These are phyloP conservation scores for Operophtera brumata DNA, from an alignment of 2,888 invertebrate genomes.

Conservation along the genomic window DNA sequence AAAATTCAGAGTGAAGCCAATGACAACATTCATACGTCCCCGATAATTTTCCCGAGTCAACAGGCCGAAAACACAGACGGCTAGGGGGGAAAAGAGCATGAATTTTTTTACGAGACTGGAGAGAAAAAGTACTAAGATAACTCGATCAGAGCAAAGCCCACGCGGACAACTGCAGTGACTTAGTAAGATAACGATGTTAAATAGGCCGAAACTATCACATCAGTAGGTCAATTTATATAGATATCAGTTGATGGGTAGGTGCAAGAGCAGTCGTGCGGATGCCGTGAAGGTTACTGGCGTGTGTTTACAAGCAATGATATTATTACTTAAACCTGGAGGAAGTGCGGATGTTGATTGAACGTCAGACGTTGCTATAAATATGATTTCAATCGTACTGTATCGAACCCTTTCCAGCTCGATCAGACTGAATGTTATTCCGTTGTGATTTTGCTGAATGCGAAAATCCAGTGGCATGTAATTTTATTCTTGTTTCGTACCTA, in stretches of 20 bases:
- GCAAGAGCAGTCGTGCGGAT: slow-evolving; percentile 39
- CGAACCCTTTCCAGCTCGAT: background rate
- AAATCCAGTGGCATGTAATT: too few relatives aligned
- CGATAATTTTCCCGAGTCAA: slow-evolving; percentile 21
- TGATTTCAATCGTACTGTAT: background rate
- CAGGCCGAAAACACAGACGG: slow-evolving; percentile 3
- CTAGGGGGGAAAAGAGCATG: background rate
- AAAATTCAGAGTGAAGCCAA: slow-evolving; percentile 46
- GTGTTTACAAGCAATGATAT: slow-evolving; percentile 24
- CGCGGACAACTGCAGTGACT: too few relatives aligned
- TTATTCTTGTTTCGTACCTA: too few relatives aligned
- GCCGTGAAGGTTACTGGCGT: slow-evolving; percentile 37
- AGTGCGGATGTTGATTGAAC: slow-evolving; percentile 14
- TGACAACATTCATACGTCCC: slow-evolving; percentile 40
- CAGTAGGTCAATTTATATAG: slow-evolving; percentile 30
- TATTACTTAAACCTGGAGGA: slow-evolving; percentile 5
- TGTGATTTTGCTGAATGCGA: background rate
- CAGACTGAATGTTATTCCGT: background rate
- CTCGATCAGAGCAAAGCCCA: too few relatives aligned
- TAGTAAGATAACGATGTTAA: background rate
- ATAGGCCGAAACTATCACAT: slow-evolving; percentile 6
- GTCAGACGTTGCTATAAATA: slow-evolving; percentile 8
- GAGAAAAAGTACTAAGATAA: background rate
- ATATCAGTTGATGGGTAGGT: slow-evolving; percentile 37
- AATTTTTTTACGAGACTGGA: background rate